Base-by-base conservation (phyloP, 2,888 invertebrate genomes). In the Papilio demoleus region DNA sequence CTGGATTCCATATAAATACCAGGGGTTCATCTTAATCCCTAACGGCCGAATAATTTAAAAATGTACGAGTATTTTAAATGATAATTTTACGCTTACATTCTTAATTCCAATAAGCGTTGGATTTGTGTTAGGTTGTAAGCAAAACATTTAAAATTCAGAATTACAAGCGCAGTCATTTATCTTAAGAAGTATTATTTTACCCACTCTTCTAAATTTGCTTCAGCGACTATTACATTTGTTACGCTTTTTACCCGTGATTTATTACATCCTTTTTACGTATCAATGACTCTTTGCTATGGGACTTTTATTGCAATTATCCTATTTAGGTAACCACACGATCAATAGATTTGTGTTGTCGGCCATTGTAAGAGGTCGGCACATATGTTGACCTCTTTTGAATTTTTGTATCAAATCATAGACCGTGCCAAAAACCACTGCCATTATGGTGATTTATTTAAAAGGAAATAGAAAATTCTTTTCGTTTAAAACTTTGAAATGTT, bases 261-360 rank as follows among this genome's bases (percentile, higher is more conserved):
- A 53, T 53, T 31, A 53, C 27, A 53, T 53, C 27, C 50, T 50
- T 27, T 50, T 50, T 50, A 50, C 27, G 24, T 50, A 27, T 27
- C n/a, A 27, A 9, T 50, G 50, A n/a, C 50, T 47, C 47, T 47
- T 22, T 47, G n/a, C 50, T 50, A 27, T 50, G 50, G 50, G 24
- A 27, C 24, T 50, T 50, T 50, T 50, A 50, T 50, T 50, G 50
- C 50, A 50, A 50, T 50, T 56, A 56, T 56, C 4, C 31, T 56
- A 56, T 56, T 56, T n/a, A 31, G 53, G 53, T 56, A 31, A 56
- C n/a, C n/a, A 31, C 47, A 53, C 53, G 53, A n/a, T 31, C 27
- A 56, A n/a, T 53, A 53, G 14, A 53, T 53, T 53, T 56, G 4
- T 31, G n/a, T 27, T 31, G 53, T 27, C 27, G 2, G 27, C 31